Percentiles rank a stretch among this genome's conserved stretches.
These are phyloP conservation scores for Omphaloscelis lunosa DNA, from an alignment of 2,888 invertebrate species.

Conservation along the genomic window DNA sequence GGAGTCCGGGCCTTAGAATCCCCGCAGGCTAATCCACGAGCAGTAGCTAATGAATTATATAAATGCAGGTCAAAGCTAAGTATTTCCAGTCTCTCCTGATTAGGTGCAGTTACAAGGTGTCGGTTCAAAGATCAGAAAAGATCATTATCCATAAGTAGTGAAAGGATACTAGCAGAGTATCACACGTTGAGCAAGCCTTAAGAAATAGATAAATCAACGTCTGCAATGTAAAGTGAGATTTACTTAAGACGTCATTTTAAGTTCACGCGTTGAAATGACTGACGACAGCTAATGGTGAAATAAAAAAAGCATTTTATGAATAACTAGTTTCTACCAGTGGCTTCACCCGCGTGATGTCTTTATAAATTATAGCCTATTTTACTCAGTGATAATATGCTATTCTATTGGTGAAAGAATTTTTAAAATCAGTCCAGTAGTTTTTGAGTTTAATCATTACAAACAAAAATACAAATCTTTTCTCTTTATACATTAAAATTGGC, in stretches of 20 bases:
- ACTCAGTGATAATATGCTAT: too few relatives aligned
- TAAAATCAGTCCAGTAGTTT: too few relatives aligned
- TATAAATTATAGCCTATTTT: too few relatives aligned
- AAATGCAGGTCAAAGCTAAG: slow-evolving; percentile 23
- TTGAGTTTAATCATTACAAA: too few relatives aligned
- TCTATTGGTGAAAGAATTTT: too few relatives aligned
- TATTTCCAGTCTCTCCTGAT: background rate
- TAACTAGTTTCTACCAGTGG: background rate
- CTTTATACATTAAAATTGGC: too few relatives aligned
- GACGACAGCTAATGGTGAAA: too few relatives aligned
- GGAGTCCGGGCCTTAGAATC: too few relatives aligned
- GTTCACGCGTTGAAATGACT: background rate
- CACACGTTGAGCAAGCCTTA: slow-evolving; percentile 23
- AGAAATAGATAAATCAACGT: slow-evolving; percentile 1
- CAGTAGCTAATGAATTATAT: background rate
- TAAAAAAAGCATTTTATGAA: background rate
- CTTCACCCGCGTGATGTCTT: too few relatives aligned
- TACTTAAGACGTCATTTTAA: background rate
- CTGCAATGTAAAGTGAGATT: background rate
- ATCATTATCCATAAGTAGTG: slow-evolving; percentile 35
- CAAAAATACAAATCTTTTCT: too few relatives aligned
- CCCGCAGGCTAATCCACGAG: too few relatives aligned
- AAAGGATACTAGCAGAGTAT: slow-evolving; percentile 24
- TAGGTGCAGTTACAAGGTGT: slow-evolving; percentile 7
- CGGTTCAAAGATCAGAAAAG: slow-evolving; percentile 52